These are phyloP conservation scores for Candidula unifasciata DNA, from an alignment of 2,888 invertebrate genomes.

Conservation along the genomic window DNA sequence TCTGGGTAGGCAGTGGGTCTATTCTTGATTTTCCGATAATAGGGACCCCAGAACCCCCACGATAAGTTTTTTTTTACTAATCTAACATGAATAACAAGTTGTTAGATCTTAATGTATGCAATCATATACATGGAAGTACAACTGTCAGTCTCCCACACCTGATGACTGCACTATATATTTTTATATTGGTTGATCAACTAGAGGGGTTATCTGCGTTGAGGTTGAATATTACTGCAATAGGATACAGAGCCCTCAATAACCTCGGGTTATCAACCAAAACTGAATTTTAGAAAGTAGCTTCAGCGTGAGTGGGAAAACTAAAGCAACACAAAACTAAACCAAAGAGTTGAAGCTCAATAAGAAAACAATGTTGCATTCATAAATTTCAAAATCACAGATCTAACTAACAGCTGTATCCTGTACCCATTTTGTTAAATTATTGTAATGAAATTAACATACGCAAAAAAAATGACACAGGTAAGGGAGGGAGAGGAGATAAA, in stretches of 20 bases:
- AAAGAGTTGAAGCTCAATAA: background rate
- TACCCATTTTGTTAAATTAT: no score
- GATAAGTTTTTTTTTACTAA: no score
- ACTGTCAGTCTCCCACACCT: constrained; percentile 65
- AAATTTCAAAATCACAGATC: no score
- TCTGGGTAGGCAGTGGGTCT: no score
- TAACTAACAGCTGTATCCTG: no score
- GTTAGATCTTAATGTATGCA: constrained; percentile 62
- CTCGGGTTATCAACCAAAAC: background rate
- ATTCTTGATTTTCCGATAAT: no score
- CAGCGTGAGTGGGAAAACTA: no score
- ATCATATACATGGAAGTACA: constrained; percentile 67
- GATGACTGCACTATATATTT: constrained; percentile 56
- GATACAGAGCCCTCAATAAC: background rate
- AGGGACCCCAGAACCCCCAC: no score
- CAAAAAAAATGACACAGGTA: background rate
- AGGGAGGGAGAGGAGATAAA: background rate
- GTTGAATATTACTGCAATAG: constrained; percentile 33
- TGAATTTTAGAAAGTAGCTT: no score
- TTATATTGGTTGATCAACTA: constrained; percentile 47
- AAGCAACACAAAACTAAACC: background rate
- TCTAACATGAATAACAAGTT: no score
- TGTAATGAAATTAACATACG: no score
- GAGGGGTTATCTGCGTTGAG: constrained; percentile 40
- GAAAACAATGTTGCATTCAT: background rate